Conservation (phyloP, 2,888 invertebrate genomes). For the Ligdia adustata region DNA sequence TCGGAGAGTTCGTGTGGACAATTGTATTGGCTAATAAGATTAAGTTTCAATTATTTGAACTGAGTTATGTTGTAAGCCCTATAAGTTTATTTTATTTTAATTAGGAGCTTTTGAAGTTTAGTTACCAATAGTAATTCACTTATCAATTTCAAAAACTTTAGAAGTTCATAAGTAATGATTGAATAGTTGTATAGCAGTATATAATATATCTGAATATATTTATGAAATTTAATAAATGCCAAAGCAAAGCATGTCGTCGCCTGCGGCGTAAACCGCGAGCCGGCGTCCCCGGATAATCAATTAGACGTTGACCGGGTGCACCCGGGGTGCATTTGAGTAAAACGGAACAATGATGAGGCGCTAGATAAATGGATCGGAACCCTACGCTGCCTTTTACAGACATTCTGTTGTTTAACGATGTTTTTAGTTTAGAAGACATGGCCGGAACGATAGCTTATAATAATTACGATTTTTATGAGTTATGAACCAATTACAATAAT, state of each 20-base stretch:
- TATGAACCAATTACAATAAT: too few relatives aligned
- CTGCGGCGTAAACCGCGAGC: slow-evolving; percentile 30
- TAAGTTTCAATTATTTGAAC: slow-evolving; percentile 24
- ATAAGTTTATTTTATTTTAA: too few relatives aligned
- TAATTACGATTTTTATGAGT: too few relatives aligned
- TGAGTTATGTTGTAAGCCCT: neutral
- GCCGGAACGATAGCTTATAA: too few relatives aligned
- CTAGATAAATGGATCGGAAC: slow-evolving; percentile 71
- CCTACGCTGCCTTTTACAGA: slow-evolving; percentile 47
- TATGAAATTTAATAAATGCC: slow-evolving; percentile 4
- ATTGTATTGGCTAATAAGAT: slow-evolving; percentile 32
- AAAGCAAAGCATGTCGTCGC: slow-evolving; percentile 1
- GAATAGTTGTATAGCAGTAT: too few relatives aligned
- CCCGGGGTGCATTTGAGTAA: slow-evolving; percentile 65
- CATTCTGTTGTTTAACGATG: slow-evolving; percentile 17
- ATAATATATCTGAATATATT: neutral
- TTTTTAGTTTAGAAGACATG: neutral
- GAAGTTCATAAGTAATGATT: too few relatives aligned
- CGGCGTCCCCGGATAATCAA: slow-evolving; percentile 73
- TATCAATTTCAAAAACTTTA: too few relatives aligned
- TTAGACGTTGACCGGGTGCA: slow-evolving; percentile 73
- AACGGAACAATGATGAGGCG: slow-evolving; percentile 71
- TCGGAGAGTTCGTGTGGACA: slow-evolving; percentile 17
- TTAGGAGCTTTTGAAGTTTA: too few relatives aligned
- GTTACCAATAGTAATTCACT: too few relatives aligned